Evolutionary conservation across 2,888 invertebrate species (phyloP).

Genomic region (Ectemnius cavifrons): DNA sequence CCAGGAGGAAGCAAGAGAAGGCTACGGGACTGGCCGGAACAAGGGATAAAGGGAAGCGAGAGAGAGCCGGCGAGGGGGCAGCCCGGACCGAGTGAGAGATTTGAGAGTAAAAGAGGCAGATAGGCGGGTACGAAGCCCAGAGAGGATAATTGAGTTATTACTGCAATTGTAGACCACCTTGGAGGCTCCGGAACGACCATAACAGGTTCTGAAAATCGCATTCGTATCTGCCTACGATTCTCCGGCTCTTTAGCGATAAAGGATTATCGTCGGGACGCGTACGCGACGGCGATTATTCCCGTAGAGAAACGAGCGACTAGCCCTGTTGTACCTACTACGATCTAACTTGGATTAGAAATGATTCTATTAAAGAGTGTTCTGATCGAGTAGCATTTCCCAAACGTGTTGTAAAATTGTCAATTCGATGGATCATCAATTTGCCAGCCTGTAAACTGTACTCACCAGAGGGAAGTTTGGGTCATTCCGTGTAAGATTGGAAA

Average conservation of each 20-base stretch:
- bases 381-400: neutral
- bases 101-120: conserved; percentile 77
- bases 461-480: neutral
- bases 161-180: conserved; percentile 79
- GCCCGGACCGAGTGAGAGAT: conserved; percentile 74
- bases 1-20: conserved; percentile 26
- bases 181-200: conserved; percentile 76
- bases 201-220: conserved; percentile 77
- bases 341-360: conserved; percentile 3
- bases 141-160: conserved; percentile 79
- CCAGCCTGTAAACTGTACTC: neutral
- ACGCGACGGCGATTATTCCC: conserved; percentile 51
- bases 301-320: conserved; percentile 33
- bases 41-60: conserved; percentile 21
- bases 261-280: conserved; percentile 66
- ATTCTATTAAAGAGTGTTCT: neutral
- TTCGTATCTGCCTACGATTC: conserved; percentile 73
- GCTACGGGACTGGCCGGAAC: conserved; percentile 8
- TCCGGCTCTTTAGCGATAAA: conserved; percentile 73
- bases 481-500: conserved; percentile 3
- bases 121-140: conserved; percentile 75
- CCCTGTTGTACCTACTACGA: too few species aligned
- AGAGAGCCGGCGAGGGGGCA: conserved; percentile 39
- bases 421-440: neutral
- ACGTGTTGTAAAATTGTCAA: neutral